A percentile compares a stretch with the other conserved stretches of the same genome.
These are phyloP conservation scores for Eupleurogrammus muticus DNA, from an alignment of 2,797 vertebrate species.

Conservation along the genomic window DNA sequence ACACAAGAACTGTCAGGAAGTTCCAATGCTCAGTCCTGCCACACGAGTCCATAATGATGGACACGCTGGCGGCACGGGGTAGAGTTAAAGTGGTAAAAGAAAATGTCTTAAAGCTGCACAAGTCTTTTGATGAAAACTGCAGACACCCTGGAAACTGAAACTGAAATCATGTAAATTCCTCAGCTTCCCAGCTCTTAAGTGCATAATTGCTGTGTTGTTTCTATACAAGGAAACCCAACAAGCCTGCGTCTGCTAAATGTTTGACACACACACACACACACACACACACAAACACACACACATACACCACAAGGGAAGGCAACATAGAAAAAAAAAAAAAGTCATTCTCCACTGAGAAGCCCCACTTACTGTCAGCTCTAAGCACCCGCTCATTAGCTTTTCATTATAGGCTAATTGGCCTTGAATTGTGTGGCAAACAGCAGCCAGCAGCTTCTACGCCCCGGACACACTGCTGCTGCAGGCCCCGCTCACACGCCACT, in stretches of 20 bases:
- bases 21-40: not conserved
- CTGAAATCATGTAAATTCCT: constrained; percentile 17
- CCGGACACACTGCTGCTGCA: constrained; percentile 12
- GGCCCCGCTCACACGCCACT: constrained; percentile 13
- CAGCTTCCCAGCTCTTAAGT: constrained; percentile 19
- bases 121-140: constrained; percentile 8
- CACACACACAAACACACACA: constrained; percentile 28
- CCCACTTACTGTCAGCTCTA: constrained; percentile 63
- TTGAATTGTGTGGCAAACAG: constrained; percentile 53
- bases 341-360: constrained; percentile 52
- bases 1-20: not conserved
- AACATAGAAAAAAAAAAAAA: constrained; percentile 49
- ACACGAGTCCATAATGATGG: not conserved
- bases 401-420: constrained; percentile 64
- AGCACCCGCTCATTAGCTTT: constrained; percentile 66
- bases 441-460: constrained; percentile 35
- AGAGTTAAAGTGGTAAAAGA: not conserved
- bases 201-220: constrained; percentile 42
- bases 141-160: constrained; percentile 16
- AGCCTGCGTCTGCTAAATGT: constrained; percentile 29
- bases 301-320: constrained; percentile 26
- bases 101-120: not conserved
- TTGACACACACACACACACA: constrained; percentile 18
- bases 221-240: constrained; percentile 47
- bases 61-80: constrained; percentile 6